Conservation (phyloP, 2,113 vertebrate species). For the Atractosteus spatula region DNA sequence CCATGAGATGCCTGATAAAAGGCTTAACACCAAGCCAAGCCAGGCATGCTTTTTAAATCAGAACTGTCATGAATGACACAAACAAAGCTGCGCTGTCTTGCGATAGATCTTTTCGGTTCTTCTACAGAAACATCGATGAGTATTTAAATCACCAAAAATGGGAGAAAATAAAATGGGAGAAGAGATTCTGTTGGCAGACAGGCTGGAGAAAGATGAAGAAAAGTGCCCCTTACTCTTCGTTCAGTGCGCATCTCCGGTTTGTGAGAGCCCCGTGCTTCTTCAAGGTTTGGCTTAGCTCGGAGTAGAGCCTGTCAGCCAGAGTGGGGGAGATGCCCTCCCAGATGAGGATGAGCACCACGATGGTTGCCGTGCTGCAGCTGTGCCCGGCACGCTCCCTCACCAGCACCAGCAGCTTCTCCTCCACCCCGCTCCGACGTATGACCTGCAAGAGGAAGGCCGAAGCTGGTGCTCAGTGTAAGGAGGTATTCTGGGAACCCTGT, state of each 20-base stretch:
- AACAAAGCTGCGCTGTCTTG: too few relatives aligned
- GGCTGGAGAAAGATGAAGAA: neutral
- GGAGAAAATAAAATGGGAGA: too few relatives aligned
- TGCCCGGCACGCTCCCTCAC: constrained; percentile 87
- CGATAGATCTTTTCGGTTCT: too few relatives aligned
- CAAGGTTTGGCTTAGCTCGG: constrained; percentile 80
- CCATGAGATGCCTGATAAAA: too few relatives aligned
- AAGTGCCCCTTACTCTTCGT: constrained; percentile 87
- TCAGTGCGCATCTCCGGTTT: constrained; percentile 87
- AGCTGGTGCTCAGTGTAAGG: too few relatives aligned
- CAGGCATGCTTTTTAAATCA: too few relatives aligned
- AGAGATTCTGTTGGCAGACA: too few relatives aligned
- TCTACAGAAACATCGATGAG: too few relatives aligned
- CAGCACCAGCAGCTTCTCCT: constrained; percentile 91
- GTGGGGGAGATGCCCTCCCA: constrained; percentile 86
- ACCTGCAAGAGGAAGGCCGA: constrained; percentile 65
- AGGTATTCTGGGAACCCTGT: too few relatives aligned
- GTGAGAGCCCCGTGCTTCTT: constrained; percentile 82
- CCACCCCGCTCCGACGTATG: constrained; percentile 76
- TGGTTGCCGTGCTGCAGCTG: constrained; percentile 80
- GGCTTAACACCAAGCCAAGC: too few relatives aligned
- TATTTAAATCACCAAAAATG: too few relatives aligned
- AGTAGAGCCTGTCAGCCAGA: constrained; percentile 83
- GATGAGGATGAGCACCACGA: constrained; percentile 87
- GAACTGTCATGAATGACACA: too few relatives aligned